phyloP scores from a whole-genome alignment of 23 tunicate species.

The Ciona savignyi region DNA sequence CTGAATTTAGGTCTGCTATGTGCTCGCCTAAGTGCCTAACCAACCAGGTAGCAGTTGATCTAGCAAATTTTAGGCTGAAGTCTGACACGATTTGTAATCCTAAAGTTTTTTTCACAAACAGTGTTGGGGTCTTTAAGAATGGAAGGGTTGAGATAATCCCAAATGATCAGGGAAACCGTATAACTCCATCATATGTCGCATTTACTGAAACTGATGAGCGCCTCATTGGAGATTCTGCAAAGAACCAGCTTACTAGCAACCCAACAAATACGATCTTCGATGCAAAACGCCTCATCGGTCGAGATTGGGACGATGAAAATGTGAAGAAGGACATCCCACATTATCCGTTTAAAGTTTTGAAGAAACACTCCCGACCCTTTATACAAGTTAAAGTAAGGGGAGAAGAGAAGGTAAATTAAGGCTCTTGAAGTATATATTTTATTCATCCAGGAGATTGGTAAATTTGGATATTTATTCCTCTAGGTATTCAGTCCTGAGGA shows the following conservation, averaged over 20 bases:
- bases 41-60: too few relatives aligned
- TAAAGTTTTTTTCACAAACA: conserved; percentile 25
- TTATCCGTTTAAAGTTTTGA: conserved; percentile 78
- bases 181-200: conserved; percentile 99
- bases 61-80: not conserved
- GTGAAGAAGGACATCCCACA: conserved; percentile 83
- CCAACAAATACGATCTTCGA: conserved; percentile 91
- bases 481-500: conserved; percentile 90
- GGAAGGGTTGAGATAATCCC: conserved; percentile 98
- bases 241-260: conserved; percentile 88
- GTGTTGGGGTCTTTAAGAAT: conserved; percentile 94
- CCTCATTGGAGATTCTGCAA: conserved; percentile 94
- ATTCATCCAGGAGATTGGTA: not conserved
- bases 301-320: conserved; percentile 73
- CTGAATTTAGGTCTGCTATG: too few relatives aligned
- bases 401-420: conserved; percentile 42
- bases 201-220: conserved; percentile 88
- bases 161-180: conserved; percentile 96
- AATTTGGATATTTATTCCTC: too few relatives aligned
- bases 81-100: too few relatives aligned
- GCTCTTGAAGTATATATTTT: not conserved
- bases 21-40: too few relatives aligned
- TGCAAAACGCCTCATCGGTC: conserved; percentile 83
- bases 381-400: conserved; percentile 57
- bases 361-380: conserved; percentile 63